phyloP scores from a whole-genome alignment of 2,888 invertebrate genomes.

The Conops quadrifasciatus region DNA sequence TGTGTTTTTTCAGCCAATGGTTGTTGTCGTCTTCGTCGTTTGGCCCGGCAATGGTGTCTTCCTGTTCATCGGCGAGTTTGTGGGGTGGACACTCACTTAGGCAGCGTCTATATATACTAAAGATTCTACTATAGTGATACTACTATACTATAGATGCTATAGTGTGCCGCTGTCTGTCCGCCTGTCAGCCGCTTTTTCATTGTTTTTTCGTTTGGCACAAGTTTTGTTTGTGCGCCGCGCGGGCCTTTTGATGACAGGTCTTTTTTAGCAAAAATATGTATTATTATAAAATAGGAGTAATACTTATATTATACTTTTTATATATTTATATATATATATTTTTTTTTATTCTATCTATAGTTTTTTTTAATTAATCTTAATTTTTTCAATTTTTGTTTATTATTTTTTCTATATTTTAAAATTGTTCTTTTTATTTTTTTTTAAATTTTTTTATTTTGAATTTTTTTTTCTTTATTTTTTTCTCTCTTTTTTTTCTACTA shows the following conservation, averaged over 20 bases:
- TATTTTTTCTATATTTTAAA: not conserved
- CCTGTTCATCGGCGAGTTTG: not conserved
- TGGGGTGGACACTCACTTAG: not conserved
- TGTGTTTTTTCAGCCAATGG: conserved; percentile 12
- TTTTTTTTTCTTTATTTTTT: no score
- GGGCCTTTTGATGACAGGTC: no score
- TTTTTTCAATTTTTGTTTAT: not conserved
- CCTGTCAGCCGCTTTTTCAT: not conserved
- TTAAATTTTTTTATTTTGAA: no score
- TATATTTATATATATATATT: not conserved
- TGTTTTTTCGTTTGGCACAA: not conserved
- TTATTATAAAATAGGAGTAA: no score
- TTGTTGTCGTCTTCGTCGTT: not conserved
- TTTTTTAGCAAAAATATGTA: no score
- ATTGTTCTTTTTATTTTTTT: no score
- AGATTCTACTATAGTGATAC: no score
- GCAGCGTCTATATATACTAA: no score
- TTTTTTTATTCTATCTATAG: not conserved
- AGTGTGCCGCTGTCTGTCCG: not conserved
- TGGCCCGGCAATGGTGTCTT: not conserved
- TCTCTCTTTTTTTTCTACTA: no score
- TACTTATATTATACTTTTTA: no score
- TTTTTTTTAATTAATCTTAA: not conserved
- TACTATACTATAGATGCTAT: no score
- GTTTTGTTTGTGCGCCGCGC: not conserved